phyloP scores from a whole-genome alignment of 2,113 vertebrate species.

The Pseudonaja textilis region DNA sequence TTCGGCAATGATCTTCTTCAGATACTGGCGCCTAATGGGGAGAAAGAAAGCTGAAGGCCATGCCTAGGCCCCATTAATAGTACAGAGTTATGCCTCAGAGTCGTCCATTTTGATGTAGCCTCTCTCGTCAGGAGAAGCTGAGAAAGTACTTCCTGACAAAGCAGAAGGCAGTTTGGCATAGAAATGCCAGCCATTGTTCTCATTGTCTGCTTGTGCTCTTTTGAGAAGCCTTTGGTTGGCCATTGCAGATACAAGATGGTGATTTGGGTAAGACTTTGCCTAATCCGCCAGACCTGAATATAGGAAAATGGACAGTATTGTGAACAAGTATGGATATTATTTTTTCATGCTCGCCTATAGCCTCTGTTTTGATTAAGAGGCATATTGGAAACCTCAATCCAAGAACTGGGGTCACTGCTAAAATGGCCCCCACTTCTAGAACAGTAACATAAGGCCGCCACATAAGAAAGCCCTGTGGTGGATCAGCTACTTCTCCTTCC shows the following conservation, averaged over 20 bases:
- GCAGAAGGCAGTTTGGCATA: background rate
- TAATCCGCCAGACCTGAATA: background rate
- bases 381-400: background rate
- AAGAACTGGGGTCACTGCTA: background rate
- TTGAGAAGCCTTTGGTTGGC: background rate
- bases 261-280: background rate
- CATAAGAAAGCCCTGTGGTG: background rate
- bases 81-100: background rate
- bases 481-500: background rate
- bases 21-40: slow-evolving; percentile 43
- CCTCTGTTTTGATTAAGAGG: background rate
- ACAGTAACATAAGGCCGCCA: background rate
- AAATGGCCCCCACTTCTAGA: background rate
- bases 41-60: background rate
- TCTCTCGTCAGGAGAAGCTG: background rate
- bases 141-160: background rate
- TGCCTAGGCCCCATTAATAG: no score
- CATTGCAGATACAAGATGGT: background rate
- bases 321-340: background rate
- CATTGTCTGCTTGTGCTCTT: background rate
- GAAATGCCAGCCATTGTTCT: background rate
- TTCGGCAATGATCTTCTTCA: slow-evolving; percentile 58
- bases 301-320: background rate
- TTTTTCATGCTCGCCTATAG: background rate
- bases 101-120: background rate